phyloP scores from a whole-genome alignment of 2,113 vertebrate genomes.

The Aptenodytes forsteri region DNA sequence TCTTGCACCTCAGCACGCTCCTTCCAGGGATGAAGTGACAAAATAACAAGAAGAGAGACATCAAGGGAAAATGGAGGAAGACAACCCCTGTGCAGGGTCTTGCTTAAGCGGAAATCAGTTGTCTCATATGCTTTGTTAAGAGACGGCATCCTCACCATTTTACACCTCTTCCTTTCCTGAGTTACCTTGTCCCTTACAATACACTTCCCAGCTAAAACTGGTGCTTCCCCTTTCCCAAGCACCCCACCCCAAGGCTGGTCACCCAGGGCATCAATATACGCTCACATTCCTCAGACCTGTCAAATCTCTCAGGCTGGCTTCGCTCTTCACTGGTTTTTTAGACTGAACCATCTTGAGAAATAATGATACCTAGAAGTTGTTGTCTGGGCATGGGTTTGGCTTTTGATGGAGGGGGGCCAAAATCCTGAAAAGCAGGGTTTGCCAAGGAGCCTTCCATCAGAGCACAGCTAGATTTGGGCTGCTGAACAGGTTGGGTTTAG shows the following conservation, averaged over 20 bases:
- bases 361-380: rapidly evolving
- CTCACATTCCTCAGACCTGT: not conserved
- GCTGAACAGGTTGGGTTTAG: not conserved
- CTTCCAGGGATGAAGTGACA: not conserved
- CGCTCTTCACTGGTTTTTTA: not conserved
- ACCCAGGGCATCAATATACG: not conserved
- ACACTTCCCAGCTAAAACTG: not conserved
- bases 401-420: not conserved
- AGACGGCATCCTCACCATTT: not conserved
- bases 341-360: not conserved
- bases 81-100: not conserved
- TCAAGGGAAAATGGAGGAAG: not conserved
- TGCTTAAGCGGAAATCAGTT: not conserved
- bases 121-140: not conserved
- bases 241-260: not conserved
- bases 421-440: not conserved
- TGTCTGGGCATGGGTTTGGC: not conserved
- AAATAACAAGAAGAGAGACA: not conserved
- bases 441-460: not conserved
- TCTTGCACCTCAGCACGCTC: not conserved
- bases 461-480: not conserved
- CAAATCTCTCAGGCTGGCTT: not conserved
- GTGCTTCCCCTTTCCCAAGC: not conserved
- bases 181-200: not conserved
- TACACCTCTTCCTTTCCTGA: not conserved